Conservation (phyloP, 2,888 invertebrate genomes). For the Lithophane leautieri region DNA sequence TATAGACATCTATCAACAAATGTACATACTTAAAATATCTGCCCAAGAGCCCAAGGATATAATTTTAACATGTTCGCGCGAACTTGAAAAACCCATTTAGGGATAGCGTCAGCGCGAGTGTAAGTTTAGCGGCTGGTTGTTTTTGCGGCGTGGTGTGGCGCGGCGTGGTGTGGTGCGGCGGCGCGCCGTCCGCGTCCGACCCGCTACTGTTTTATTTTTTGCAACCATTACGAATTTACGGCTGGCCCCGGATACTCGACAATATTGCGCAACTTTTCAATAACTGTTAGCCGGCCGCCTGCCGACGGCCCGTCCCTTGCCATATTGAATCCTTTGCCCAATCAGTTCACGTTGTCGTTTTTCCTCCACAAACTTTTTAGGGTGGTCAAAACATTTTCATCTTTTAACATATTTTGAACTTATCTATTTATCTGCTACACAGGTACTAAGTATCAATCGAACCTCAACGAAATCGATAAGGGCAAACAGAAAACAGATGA, state of each 20-base stretch:
- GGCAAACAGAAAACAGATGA: constrained; percentile 94
- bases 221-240: constrained; percentile 90
- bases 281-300: constrained; percentile 84
- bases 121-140: constrained; percentile 84
- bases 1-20: constrained; percentile 53
- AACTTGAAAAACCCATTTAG: constrained; percentile 87
- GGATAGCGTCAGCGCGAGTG: constrained; percentile 74
- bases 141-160: constrained; percentile 77
- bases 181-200: constrained; percentile 75
- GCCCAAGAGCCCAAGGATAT: constrained; percentile 52
- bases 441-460: constrained; percentile 94
- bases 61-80: constrained; percentile 62
- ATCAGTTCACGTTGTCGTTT: constrained; percentile 78
- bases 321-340: constrained; percentile 87
- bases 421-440: constrained; percentile 74
- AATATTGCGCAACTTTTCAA: constrained; percentile 90
- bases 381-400: constrained; percentile 44
- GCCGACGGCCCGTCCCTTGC: constrained; percentile 79
- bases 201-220: constrained; percentile 86
- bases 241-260: constrained; percentile 86
- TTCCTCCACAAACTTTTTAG: constrained; percentile 59
- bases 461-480: constrained; percentile 95
- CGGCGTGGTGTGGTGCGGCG: constrained; percentile 38
- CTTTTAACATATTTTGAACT: constrained; percentile 52
- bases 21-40: constrained; percentile 46